phyloP scores from a whole-genome alignment of 2,888 invertebrate species.

The Himalopsyche kuldschensis region DNA sequence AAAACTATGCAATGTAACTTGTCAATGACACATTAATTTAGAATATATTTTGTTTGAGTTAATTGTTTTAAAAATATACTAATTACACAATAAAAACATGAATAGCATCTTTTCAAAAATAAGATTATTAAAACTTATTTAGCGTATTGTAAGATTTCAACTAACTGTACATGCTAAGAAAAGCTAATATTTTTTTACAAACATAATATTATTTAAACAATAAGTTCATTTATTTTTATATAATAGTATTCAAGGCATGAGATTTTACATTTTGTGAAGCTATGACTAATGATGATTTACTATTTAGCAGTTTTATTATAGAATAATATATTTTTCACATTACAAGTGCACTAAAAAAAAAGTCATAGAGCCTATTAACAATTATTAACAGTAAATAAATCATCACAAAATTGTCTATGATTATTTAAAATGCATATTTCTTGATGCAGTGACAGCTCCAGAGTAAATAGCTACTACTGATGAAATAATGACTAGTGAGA shows the following conservation, averaged over 20 bases:
- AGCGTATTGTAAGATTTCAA: neutral
- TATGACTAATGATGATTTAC: neutral
- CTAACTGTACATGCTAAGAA: neutral
- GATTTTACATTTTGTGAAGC: neutral
- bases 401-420: no score
- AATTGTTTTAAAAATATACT: neutral
- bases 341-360: no score
- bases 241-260: neutral
- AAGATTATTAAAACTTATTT: neutral
- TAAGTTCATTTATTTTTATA: neutral
- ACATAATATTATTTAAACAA: neutral
- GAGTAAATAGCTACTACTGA: no score
- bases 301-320: no score
- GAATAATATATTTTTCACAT: no score
- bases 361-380: no score
- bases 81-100: neutral
- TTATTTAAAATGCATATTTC: no score
- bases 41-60: conserved; percentile 13
- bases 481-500: no score
- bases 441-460: no score
- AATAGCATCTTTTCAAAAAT: neutral
- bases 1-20: neutral
- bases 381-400: no score
- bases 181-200: neutral
- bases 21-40: conserved; percentile 16